Evolutionary conservation across 2,797 vertebrate species (phyloP).

Genomic region (Lepus oiostolus): DNA sequence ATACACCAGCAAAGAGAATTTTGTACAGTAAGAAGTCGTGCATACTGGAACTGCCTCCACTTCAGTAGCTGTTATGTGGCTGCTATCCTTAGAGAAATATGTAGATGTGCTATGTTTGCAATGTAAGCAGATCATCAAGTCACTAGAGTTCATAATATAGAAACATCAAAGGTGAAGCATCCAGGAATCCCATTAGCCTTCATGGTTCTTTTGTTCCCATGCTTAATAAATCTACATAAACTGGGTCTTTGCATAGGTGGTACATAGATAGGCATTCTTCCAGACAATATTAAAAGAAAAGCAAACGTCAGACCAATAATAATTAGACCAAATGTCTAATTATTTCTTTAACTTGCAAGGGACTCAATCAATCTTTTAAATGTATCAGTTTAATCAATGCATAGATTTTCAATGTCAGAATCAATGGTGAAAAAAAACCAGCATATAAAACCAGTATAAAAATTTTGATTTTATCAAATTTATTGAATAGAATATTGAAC

Average conservation of each 20-base stretch:
- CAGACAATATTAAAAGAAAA: not conserved
- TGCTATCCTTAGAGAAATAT: not conserved
- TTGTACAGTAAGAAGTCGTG: not conserved
- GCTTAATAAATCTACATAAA: not conserved
- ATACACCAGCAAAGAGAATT: not conserved
- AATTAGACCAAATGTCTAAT: not conserved
- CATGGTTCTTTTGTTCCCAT: not conserved
- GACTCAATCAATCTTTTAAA: not conserved
- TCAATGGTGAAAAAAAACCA: slow-evolving; percentile 39
- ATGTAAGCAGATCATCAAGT: not conserved
- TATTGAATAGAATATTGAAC: slow-evolving; percentile 30
- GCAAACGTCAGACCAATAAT: not conserved
- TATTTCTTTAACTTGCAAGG: slow-evolving; percentile 25
- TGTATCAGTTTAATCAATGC: not conserved
- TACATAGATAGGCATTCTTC: not conserved
- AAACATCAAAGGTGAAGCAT: not conserved
- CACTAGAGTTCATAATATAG: not conserved
- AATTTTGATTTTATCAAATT: slow-evolving; percentile 36
- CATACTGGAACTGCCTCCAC: not conserved
- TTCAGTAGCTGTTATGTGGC: not conserved
- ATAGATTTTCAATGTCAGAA: not conserved
- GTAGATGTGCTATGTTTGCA: not conserved
- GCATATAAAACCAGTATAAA: not conserved
- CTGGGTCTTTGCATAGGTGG: not conserved
- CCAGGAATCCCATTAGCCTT: not conserved